These are phyloP conservation scores for Agraylea sexmaculata DNA, from an alignment of 1,140 invertebrate species.

Conservation along the genomic window DNA sequence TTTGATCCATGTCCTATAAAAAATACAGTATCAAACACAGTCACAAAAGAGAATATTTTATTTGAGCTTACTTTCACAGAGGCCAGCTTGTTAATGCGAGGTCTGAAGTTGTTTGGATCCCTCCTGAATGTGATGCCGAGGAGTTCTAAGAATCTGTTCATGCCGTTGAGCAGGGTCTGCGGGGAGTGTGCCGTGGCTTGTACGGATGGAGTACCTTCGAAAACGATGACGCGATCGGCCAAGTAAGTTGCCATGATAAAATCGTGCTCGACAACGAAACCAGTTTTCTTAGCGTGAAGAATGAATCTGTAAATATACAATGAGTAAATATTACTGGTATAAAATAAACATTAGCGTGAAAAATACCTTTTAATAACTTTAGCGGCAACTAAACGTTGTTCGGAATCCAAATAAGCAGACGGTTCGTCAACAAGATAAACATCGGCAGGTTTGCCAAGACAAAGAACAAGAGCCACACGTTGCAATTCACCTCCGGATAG, in stretches of 20 bases:
- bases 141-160: constrained; percentile 97
- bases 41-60: constrained; percentile 4
- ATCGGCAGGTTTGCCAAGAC: constrained; percentile 96
- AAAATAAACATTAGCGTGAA: not conserved
- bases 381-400: constrained; percentile 98
- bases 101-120: constrained; percentile 97
- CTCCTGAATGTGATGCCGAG: constrained; percentile 95
- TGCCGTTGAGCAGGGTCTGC: constrained; percentile 89
- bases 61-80: constrained; percentile 73
- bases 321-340: constrained; percentile 2
- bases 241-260: constrained; percentile 99
- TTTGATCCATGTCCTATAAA: constrained; percentile 88
- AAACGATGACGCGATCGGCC: constrained; percentile 97
- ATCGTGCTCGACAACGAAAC: constrained; percentile 99
- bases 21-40: constrained; percentile 19
- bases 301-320: constrained; percentile 67
- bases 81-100: constrained; percentile 93
- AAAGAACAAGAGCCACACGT: constrained; percentile 89
- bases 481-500: constrained; percentile 99
- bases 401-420: constrained; percentile 97
- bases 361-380: constrained; percentile 93
- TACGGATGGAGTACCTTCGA: constrained; percentile 88
- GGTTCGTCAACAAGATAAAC: constrained; percentile 99
- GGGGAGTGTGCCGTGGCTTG: constrained; percentile 82
- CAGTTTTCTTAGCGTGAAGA: constrained; percentile 97